Percentiles rank a stretch among this genome's conserved stretches.
Evolutionary conservation across 2,113 vertebrate genomes (phyloP).

Genomic region (Eulemur macaco): DNA sequence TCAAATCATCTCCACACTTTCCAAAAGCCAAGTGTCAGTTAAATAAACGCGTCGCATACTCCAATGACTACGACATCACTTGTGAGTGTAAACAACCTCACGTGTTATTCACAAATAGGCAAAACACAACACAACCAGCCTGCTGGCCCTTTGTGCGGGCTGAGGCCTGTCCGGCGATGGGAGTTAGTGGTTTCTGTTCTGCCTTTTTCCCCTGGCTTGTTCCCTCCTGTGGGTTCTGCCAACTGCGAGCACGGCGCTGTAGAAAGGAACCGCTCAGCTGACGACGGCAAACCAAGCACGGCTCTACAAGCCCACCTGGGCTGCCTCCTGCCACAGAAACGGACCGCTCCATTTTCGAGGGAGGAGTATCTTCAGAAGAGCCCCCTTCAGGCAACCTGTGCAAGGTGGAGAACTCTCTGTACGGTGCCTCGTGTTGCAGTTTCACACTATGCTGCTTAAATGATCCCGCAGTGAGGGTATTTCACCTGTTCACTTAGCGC

Average conservation of each 20-base stretch:
- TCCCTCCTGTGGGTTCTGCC: background rate
- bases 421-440: rapidly evolving
- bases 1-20: background rate
- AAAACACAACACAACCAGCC: background rate
- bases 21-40: background rate
- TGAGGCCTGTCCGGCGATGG: background rate
- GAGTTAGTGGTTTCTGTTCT: rapidly evolving
- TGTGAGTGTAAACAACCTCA: rapidly evolving
- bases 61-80: background rate
- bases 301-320: background rate
- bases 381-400: background rate
- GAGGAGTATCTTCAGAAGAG: background rate
- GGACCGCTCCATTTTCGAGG: background rate
- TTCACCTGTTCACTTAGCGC: background rate
- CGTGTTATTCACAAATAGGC: background rate
- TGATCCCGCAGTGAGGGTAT: rapidly evolving
- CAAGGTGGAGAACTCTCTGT: background rate
- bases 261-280: background rate
- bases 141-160: background rate
- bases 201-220: background rate
- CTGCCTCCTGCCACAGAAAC: background rate
- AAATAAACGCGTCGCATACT: background rate
- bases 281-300: background rate
- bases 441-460: background rate
- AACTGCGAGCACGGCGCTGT: rapidly evolving